Base-by-base conservation (phyloP, 2,797 vertebrate species). In the Sternotherus odoratus region DNA sequence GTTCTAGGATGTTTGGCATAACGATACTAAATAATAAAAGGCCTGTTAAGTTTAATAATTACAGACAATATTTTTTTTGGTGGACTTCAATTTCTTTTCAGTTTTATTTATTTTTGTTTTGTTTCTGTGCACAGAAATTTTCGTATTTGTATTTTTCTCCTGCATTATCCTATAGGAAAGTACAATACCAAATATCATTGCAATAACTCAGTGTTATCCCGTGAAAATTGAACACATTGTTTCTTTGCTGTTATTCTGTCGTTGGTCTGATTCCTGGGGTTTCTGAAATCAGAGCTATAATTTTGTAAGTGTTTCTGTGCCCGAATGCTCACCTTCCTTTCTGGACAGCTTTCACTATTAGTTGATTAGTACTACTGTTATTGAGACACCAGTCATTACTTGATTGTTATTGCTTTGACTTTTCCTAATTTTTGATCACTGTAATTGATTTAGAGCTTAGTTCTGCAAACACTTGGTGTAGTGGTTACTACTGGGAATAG, bases 61-160 rank as follows among this genome's bases (percentile, higher is more conserved):
- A 11, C 23, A 72, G 17, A 10, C 26, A 6, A 4, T 82, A 4
- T 24, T 23, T 28, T 48, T 2, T 51, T 51, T 6, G 39, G 23
- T 1, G 1, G 10, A 3, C 1, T 86, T 56, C 3, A 8, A 9
- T 48, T 87, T 4, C 1, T n/a, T 87, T 85, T 56, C 23, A 28
- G 43, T 75, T 75, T 48, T 48, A 75, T 48, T 75, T 13, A 1
- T 53, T 30, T 90, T 84, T 21, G 57, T 5, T 51, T 77, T 39
- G 1, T 39, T 72, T 85, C 12, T 0, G 0, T 48, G 26, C 43
- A 48, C 4, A 13, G 7, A 46, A 24, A 75, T 75, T 46, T 75
- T 75, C 26, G 8, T 48, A 12, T 48, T 48, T 48, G 43, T 48
- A 11, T 75, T 75, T 74, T 46, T 46, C 23, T 46, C 69, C 24